Evolutionary conservation across 2,113 vertebrate genomes (phyloP).

Genomic region (Gallinago paraguaiae): DNA sequence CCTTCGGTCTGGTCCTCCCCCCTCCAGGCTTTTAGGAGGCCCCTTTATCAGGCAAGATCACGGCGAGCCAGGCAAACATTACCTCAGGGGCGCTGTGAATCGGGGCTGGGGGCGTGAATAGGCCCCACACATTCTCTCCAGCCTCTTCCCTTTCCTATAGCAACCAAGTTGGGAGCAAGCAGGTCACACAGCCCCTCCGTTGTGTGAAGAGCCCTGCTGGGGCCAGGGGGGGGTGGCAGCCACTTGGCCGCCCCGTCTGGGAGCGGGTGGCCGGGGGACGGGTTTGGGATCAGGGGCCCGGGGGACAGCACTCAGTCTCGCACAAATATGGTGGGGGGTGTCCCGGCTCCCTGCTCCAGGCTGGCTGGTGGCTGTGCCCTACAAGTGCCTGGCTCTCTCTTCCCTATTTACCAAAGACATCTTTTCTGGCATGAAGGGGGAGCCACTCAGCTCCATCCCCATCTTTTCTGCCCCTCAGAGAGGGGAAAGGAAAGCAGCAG

Average conservation of each 20-base stretch:
- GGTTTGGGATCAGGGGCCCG: not conserved
- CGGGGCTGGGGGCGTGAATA: slow-evolving; percentile 61
- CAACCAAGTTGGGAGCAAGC: slow-evolving; percentile 67
- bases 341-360: rapidly evolving
- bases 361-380: rapidly evolving
- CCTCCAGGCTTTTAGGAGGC: slow-evolving; percentile 40
- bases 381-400: rapidly evolving
- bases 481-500: not conserved
- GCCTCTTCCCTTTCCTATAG: slow-evolving; percentile 71
- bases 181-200: slow-evolving; percentile 67
- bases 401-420: not conserved
- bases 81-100: slow-evolving; percentile 68
- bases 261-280: not conserved
- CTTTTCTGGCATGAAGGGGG: not conserved
- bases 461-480: not conserved
- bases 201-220: slow-evolving; percentile 31
- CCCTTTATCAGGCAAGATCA: slow-evolving; percentile 62
- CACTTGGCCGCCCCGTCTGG: not conserved
- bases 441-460: rapidly evolving
- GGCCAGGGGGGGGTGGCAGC: not conserved
- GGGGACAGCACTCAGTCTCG: not conserved
- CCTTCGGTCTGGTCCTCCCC: slow-evolving; percentile 15
- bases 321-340: not conserved
- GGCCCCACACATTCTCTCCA: slow-evolving; percentile 69
- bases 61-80: slow-evolving; percentile 64